Evolutionary conservation across 1,140 invertebrate genomes (phyloP).

Genomic region (Octopus sinensis): DNA sequence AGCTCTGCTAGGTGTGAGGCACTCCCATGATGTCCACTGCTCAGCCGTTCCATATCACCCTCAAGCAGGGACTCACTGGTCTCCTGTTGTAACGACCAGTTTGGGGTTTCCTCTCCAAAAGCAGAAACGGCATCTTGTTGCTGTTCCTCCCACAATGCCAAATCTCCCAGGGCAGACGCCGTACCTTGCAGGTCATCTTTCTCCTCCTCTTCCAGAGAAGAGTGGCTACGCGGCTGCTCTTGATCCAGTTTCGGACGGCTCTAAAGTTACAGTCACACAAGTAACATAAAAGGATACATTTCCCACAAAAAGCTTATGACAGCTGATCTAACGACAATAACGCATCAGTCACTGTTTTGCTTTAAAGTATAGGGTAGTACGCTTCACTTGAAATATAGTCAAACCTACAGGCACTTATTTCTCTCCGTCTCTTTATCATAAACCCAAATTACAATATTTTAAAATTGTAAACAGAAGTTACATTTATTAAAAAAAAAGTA

Average conservation of each 20-base stretch:
- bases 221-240: neutral
- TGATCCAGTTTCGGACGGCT: conserved; percentile 1
- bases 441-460: too few species aligned
- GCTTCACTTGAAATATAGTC: too few species aligned
- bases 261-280: too few species aligned
- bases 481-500: too few species aligned
- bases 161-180: neutral
- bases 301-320: too few species aligned
- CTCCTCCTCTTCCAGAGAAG: neutral
- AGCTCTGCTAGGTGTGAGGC: neutral
- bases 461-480: too few species aligned
- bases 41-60: neutral
- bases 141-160: neutral
- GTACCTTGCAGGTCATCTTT: neutral
- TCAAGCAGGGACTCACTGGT: neutral
- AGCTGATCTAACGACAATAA: too few species aligned
- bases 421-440: too few species aligned
- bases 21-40: neutral
- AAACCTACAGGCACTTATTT: too few species aligned
- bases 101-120: neutral
- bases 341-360: too few species aligned
- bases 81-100: conserved; percentile 3
- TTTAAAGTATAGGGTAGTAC: too few species aligned
- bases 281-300: too few species aligned
- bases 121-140: neutral